Evolutionary conservation across 1,140 invertebrate species (phyloP).

Genomic region (Schlechtendalia chinensis): DNA sequence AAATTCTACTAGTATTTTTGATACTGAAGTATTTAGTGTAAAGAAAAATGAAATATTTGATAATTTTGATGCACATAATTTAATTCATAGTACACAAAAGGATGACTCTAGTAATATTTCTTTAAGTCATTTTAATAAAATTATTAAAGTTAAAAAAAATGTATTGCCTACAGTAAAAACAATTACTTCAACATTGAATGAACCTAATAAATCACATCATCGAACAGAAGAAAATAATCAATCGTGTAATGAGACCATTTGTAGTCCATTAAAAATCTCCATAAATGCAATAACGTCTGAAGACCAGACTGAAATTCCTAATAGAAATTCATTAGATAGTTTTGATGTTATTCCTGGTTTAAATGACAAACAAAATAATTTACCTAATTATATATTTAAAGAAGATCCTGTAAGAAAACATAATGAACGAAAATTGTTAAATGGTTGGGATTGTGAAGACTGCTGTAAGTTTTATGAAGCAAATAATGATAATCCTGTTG

Average conservation of each 20-base stretch:
- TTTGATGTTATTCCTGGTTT: constrained; percentile 41
- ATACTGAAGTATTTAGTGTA: not conserved
- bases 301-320: not conserved
- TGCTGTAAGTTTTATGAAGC: constrained; percentile 48
- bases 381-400: constrained; percentile 50
- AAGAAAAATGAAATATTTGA: not conserved
- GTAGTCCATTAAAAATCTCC: constrained; percentile 11
- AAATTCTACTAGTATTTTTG: not conserved
- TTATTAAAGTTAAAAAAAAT: constrained; percentile 1
- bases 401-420: constrained; percentile 51
- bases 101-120: not conserved
- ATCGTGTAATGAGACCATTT: constrained; percentile 6
- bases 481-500: constrained; percentile 23
- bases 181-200: not conserved
- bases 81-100: constrained; percentile 1
- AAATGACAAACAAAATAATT: constrained; percentile 25
- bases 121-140: constrained; percentile 2
- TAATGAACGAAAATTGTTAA: constrained; percentile 49
- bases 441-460: constrained; percentile 48
- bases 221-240: not conserved
- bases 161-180: not conserved
- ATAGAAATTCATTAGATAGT: constrained; percentile 16
- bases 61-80: not conserved
- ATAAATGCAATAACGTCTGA: not conserved
- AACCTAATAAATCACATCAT: not conserved